Evolutionary conservation across 1,140 invertebrate species (phyloP).

Genomic region (Dendroctonus ponderosae): DNA sequence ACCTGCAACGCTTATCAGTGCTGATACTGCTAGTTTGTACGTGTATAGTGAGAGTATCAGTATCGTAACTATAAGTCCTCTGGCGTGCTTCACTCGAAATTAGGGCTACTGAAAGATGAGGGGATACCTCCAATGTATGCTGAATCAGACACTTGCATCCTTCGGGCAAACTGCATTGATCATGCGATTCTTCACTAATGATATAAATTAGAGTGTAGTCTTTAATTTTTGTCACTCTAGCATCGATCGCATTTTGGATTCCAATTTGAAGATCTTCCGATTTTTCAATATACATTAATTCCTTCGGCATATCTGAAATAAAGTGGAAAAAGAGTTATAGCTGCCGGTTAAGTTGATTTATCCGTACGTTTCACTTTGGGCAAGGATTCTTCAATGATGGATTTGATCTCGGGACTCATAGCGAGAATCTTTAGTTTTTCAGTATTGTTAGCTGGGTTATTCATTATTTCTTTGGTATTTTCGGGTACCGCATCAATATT

Average conservation of each 20-base stretch:
- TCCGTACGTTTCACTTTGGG: background rate
- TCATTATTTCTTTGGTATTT: background rate
- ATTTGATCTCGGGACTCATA: slow-evolving; percentile 27
- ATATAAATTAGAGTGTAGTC: slow-evolving; percentile 41
- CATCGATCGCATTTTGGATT: slow-evolving; percentile 36
- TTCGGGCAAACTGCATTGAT: slow-evolving; percentile 40
- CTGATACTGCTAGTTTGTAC: slow-evolving; percentile 44
- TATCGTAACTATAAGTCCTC: slow-evolving; percentile 42
- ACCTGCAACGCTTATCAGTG: slow-evolving; percentile 40
- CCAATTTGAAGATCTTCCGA: slow-evolving; percentile 39
- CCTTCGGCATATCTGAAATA: slow-evolving; percentile 39
- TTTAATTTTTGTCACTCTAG: slow-evolving; percentile 34
- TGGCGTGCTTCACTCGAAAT: slow-evolving; percentile 40
- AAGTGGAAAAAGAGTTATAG: background rate
- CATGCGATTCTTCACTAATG: slow-evolving; percentile 36
- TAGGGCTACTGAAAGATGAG: slow-evolving; percentile 33
- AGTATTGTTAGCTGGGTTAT: background rate
- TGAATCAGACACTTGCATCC: slow-evolving; percentile 42
- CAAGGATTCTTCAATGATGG: slow-evolving; percentile 4
- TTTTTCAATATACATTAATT: slow-evolving; percentile 46
- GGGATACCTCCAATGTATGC: slow-evolving; percentile 42
- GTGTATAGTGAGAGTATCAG: slow-evolving; percentile 38
- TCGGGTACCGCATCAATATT: background rate
- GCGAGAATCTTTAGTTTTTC: slow-evolving; percentile 24
- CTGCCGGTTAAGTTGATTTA: too few species aligned